These are phyloP conservation scores for Bombyx mandarina DNA, from an alignment of 1,140 invertebrate species.

Conservation along the genomic window DNA sequence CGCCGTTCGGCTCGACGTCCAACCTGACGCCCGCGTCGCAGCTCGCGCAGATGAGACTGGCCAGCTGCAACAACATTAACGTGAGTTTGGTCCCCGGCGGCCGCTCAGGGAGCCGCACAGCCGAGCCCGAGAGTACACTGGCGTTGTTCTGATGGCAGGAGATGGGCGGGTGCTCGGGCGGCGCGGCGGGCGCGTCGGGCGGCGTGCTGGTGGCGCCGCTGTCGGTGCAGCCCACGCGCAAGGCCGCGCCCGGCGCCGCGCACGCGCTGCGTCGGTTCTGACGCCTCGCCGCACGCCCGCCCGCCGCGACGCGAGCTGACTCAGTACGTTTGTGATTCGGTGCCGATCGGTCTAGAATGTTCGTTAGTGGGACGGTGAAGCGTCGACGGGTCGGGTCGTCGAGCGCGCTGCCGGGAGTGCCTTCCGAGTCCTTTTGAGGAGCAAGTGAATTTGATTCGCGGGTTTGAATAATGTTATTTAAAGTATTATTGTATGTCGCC, in stretches of 20 bases:
- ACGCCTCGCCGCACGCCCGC: constrained; percentile 34
- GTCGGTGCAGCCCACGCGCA: constrained; percentile 85
- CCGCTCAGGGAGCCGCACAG: too few relatives aligned
- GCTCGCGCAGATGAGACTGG: constrained; percentile 85
- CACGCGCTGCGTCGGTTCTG: constrained; percentile 61
- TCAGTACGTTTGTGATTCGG: too few relatives aligned
- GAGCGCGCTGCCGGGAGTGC: constrained; percentile 26
- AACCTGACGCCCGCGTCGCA: constrained; percentile 79
- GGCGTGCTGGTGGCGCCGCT: constrained; percentile 81
- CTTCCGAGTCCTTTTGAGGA: constrained; percentile 17
- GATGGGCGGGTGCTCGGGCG: constrained; percentile 60
- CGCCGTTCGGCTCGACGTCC: constrained; percentile 86
- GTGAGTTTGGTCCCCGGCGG: constrained; percentile 70
- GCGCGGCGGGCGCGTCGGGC: constrained; percentile 72
- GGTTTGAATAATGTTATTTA: constrained; percentile 18
- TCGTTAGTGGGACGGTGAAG: not conserved
- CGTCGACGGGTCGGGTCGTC: constrained; percentile 2
- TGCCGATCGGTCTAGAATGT: not conserved
- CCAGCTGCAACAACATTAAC: constrained; percentile 87
- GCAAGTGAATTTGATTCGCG: constrained; percentile 13
- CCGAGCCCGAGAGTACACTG: too few relatives aligned
- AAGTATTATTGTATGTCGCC: constrained; percentile 26
- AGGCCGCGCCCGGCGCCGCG: constrained; percentile 66
- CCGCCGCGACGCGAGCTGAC: constrained; percentile 12
- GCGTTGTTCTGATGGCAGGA: constrained; percentile 22